Conservation (phyloP, 2,888 invertebrate genomes). For the Phengaris arion region DNA sequence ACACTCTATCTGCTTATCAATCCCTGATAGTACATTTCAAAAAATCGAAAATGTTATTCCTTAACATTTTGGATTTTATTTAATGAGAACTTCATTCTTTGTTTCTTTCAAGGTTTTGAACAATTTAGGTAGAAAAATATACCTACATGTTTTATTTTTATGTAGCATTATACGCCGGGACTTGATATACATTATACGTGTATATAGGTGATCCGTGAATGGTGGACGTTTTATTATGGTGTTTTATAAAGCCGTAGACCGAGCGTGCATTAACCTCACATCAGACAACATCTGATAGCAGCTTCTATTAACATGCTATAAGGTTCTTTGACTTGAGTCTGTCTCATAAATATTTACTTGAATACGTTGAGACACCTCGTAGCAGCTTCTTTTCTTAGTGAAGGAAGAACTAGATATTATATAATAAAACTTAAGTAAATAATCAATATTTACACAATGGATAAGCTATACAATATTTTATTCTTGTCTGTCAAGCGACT, state of each 20-base stretch:
- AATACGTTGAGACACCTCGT: not conserved
- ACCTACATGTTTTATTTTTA: not conserved
- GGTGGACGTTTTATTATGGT: not conserved
- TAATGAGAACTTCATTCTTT: no score
- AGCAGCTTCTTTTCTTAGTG: not conserved
- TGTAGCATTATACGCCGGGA: not conserved
- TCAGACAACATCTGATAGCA: not conserved
- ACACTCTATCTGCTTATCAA: no score
- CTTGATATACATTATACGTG: not conserved
- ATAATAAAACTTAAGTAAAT: no score
- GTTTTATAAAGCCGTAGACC: conserved; percentile 8
- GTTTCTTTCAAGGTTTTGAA: no score
- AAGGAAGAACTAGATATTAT: no score
- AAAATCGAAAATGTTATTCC: no score
- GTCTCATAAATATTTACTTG: conserved; percentile 14
- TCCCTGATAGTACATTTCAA: no score
- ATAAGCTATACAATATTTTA: no score
- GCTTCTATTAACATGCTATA: not conserved
- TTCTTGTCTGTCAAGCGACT: no score
- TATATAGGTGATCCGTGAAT: not conserved
- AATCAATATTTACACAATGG: no score
- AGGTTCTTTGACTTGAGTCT: conserved; percentile 7
- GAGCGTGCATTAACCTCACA: not conserved
- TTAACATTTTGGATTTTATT: no score
- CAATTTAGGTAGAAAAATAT: not conserved